Conservation (phyloP, 1,140 invertebrate species). For the Diprion similis region DNA sequence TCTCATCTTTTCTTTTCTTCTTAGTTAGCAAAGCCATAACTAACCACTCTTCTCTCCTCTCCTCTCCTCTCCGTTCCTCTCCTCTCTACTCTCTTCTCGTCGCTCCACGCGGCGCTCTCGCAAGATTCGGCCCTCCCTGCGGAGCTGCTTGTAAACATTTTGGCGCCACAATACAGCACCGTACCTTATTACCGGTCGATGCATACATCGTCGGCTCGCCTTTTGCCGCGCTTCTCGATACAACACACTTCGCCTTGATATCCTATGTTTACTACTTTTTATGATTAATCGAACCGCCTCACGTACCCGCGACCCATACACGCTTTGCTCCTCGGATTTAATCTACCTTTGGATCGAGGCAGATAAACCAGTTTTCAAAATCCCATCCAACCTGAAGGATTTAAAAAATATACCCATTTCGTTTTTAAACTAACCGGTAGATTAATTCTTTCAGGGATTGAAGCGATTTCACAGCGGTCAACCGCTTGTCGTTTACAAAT, state of each 20-base stretch:
- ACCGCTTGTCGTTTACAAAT: too few species aligned
- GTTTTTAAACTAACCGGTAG: too few species aligned
- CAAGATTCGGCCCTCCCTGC: background rate
- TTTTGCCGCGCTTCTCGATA: background rate
- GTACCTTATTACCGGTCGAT: background rate
- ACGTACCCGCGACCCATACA: too few species aligned
- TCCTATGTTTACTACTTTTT: background rate
- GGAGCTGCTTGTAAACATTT: conserved; percentile 24
- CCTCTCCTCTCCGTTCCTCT: background rate
- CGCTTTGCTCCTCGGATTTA: too few species aligned
- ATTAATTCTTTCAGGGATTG: too few species aligned
- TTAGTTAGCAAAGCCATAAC: conserved; percentile 6
- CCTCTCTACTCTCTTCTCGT: background rate
- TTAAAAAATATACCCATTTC: too few species aligned
- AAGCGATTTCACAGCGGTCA: too few species aligned
- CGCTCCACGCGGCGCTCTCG: background rate
- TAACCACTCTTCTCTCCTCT: background rate
- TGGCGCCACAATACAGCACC: conserved; percentile 21
- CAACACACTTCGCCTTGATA: too few species aligned
- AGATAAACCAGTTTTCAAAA: too few species aligned
- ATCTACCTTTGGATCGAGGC: too few species aligned
- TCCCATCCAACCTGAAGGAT: too few species aligned
- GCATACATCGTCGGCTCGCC: background rate
- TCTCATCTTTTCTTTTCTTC: background rate
- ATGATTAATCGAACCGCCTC: background rate